Conservation (phyloP, 2,113 vertebrate genomes). For the Sphaerodactylus townsendi region DNA sequence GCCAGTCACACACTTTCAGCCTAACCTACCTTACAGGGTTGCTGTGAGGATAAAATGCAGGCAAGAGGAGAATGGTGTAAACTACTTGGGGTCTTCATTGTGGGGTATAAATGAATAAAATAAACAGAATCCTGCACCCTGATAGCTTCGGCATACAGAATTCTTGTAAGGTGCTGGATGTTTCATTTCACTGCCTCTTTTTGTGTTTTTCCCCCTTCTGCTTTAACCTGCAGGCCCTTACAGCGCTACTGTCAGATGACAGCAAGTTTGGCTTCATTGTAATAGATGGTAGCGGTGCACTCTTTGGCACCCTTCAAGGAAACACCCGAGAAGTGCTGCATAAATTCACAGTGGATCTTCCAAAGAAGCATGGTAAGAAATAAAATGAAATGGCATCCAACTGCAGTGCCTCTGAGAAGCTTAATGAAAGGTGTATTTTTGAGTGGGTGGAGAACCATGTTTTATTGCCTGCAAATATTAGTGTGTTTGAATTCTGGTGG, state of each 20-base stretch:
- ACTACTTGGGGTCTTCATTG: too few relatives aligned
- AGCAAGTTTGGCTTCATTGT: constrained; percentile 99
- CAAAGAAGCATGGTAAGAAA: constrained; percentile 96
- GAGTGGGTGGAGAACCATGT: too few relatives aligned
- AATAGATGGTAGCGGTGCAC: constrained; percentile 98
- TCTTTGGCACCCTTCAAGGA: constrained; percentile 98
- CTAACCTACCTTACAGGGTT: too few relatives aligned
- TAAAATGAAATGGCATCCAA: neutral
- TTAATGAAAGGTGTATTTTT: neutral
- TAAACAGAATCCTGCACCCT: neutral
- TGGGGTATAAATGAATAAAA: too few relatives aligned
- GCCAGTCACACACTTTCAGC: too few relatives aligned
- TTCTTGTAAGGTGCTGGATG: neutral
- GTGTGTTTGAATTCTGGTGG: too few relatives aligned
- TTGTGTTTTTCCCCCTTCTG: neutral
- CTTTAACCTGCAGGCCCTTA: constrained; percentile 86
- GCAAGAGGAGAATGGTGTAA: too few relatives aligned
- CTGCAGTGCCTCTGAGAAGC: neutral
- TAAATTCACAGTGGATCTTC: constrained; percentile 99
- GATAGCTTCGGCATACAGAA: neutral
- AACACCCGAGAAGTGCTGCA: constrained; percentile 98
- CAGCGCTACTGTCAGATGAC: constrained; percentile 96
- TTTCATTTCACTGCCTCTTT: neutral
- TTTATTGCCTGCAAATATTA: too few relatives aligned
- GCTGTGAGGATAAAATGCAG: too few relatives aligned